Evolutionary conservation across 2,888 invertebrate genomes (phyloP).

Genomic region (Epicampocera succincta): DNA sequence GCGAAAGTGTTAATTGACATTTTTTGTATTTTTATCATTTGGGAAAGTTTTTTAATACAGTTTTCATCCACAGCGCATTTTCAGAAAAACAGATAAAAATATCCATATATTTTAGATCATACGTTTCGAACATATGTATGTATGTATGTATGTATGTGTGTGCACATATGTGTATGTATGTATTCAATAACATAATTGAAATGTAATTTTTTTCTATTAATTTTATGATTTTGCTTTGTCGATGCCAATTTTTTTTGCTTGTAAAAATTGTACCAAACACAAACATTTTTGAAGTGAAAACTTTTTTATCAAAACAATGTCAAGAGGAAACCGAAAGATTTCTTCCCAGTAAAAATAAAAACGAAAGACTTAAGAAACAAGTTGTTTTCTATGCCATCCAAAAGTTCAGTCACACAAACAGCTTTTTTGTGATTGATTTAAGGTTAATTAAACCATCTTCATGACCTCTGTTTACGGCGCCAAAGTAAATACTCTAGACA

Average conservation of each 20-base stretch:
- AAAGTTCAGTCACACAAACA: conserved; percentile 57
- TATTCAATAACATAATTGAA: conserved; percentile 49
- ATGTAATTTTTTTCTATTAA: conserved; percentile 51
- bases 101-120: conserved; percentile 11
- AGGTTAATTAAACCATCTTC: too few relatives aligned
- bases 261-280: conserved; percentile 56
- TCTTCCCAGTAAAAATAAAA: conserved; percentile 34
- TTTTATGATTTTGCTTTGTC: conserved; percentile 62
- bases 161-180: too few relatives aligned
- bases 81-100: conserved; percentile 60
- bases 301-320: conserved; percentile 19
- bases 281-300: conserved; percentile 68
- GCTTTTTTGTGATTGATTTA: conserved; percentile 8
- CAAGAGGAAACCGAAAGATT: conserved; percentile 52
- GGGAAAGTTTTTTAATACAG: conserved; percentile 54
- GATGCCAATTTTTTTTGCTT: conserved; percentile 70
- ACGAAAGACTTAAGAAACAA: conserved; percentile 57
- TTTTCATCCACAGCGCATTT: conserved; percentile 48
- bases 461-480: too few relatives aligned
- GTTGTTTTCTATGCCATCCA: conserved; percentile 25
- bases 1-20: conserved; percentile 72
- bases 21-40: conserved; percentile 51
- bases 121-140: conserved; percentile 9
- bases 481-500: too few relatives aligned
- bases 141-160: too few relatives aligned